Evolutionary conservation across 2,888 invertebrate genomes (phyloP), one percentile per base, ranked within the genome.

Genomic region (Heliconius erato): DNA sequence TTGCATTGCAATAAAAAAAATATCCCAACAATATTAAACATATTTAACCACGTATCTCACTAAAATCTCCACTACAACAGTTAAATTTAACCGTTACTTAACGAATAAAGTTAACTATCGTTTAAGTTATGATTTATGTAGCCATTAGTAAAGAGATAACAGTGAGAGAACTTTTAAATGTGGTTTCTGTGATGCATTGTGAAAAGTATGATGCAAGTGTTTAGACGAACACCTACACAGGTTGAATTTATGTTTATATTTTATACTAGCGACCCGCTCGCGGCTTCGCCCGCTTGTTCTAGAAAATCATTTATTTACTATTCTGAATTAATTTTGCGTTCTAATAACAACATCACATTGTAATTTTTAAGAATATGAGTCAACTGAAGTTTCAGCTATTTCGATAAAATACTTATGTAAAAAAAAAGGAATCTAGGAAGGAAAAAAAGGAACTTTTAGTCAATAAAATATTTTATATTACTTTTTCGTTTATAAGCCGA

Each of bases 91-190:
- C 76, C 76, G 76, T 76, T 76, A 87, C 88, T 88, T 87, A 88
- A 90, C 91, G 89, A 91, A 90, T 91, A 91, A 91, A 90, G 76
- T 76, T 76, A 76, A 76, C 89, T 87, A 85, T 91, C 91, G 89
- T 92, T 94, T 93, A 93, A 92, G 91, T 88, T 94, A 91, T 94
- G 94, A 94, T 94, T 94, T 94, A 94, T 94, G 92, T 91, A 87
- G 88, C 89, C 89, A 86, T 89, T 87, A 88, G 86, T 89, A 89
- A 88, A 89, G 88, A 86, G 87, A 86, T 89, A 91, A 91, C 91
- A 91, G 91, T 90, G 90, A 90, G 68, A 40, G 68, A 71, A 81
- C 44, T 83, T n/a, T 79, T 79, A 77, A 69, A 76, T 78, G 76
- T 49, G 77, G 68, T 68, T 78, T 82, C 81, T 80, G 76, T 76